Evolutionary conservation across 2,113 vertebrate species (phyloP).

Genomic region (Prinia subflava): DNA sequence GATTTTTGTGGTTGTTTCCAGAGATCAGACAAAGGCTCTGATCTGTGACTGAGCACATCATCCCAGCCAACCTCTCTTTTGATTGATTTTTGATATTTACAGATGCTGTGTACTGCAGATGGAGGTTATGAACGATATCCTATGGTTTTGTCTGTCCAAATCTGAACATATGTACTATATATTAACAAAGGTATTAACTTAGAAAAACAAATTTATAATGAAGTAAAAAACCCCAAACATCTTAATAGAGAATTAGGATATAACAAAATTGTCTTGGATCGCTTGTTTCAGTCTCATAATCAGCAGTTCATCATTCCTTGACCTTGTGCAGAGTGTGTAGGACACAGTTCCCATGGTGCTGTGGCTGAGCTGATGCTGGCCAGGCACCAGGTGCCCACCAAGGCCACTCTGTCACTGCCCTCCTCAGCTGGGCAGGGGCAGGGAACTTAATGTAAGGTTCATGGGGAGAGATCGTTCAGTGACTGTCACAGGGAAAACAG

Average conservation of each 20-base stretch:
- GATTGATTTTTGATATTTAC: conserved; percentile 28
- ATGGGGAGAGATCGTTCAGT: background rate
- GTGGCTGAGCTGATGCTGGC: background rate
- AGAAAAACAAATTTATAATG: background rate
- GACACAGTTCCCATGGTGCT: background rate
- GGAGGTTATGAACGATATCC: background rate
- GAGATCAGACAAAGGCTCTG: background rate
- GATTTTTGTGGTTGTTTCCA: background rate
- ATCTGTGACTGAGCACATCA: conserved; percentile 10
- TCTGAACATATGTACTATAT: background rate
- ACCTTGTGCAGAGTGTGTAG: background rate
- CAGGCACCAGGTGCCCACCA: background rate
- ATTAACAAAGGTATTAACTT: background rate
- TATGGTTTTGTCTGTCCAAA: background rate
- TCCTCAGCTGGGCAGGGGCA: background rate
- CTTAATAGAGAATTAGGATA: background rate
- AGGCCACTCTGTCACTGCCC: background rate
- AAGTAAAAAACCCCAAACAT: background rate
- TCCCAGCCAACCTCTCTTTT: background rate
- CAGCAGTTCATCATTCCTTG: background rate
- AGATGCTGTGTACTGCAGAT: background rate
- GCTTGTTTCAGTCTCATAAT: background rate
- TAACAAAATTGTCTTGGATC: background rate
- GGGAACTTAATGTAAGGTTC: background rate
- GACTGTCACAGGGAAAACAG: background rate